Conservation (phyloP, 2,113 vertebrate species). For the Malurus cyaneus region DNA sequence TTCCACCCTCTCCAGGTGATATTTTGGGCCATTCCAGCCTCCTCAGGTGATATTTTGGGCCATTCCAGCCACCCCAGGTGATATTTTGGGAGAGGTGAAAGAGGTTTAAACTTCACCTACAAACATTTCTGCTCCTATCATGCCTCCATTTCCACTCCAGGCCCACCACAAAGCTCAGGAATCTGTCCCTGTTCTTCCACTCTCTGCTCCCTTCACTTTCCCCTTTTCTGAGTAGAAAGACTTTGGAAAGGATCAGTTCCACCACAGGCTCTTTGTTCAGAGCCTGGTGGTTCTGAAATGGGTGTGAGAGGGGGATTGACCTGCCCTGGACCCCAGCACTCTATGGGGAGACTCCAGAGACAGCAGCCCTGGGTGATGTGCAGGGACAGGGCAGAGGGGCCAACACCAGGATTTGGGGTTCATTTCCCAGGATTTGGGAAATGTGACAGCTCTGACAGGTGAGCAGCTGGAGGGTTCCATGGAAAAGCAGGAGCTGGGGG, state of each 20-base stretch:
- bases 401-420: not conserved
- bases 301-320: not conserved
- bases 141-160: not conserved
- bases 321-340: not conserved
- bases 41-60: too few species aligned
- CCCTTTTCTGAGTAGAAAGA: not conserved
- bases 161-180: not conserved
- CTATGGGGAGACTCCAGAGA: not conserved
- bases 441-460: not conserved
- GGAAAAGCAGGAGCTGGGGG: too few species aligned
- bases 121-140: not conserved
- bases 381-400: not conserved
- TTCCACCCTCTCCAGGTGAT: too few species aligned
- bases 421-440: not conserved
- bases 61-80: too few species aligned
- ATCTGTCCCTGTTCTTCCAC: not conserved
- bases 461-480: not conserved
- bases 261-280: not conserved
- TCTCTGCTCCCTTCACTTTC: not conserved
- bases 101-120: too few species aligned
- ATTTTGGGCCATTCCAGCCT: too few species aligned
- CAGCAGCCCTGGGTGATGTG: rapidly evolving
- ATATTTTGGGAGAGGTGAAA: too few species aligned
- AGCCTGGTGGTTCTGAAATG: not conserved
- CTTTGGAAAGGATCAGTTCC: slow-evolving; percentile 21